phyloP scores from a whole-genome alignment of 2,888 invertebrate species.

The Leucozona laternaria region DNA sequence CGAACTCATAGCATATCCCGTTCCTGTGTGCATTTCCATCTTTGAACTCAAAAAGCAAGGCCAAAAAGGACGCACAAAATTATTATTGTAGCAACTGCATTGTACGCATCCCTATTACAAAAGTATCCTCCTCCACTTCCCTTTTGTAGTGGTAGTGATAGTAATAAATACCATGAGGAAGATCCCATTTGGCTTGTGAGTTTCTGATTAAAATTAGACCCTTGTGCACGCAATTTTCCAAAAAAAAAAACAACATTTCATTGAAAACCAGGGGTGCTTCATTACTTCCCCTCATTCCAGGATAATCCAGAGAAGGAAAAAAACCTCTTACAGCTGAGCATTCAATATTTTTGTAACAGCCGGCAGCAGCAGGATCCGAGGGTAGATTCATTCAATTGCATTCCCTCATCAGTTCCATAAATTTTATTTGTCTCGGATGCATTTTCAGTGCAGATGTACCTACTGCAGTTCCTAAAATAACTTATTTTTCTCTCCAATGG shows the following conservation, averaged over 20 bases:
- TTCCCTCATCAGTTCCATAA: constrained; percentile 37
- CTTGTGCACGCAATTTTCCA: constrained; percentile 64
- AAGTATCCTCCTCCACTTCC: constrained; percentile 66
- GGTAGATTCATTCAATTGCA: constrained; percentile 58
- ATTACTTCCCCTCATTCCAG: constrained; percentile 27
- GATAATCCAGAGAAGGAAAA: constrained; percentile 3
- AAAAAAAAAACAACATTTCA: constrained; percentile 27
- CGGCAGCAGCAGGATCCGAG: constrained; percentile 50
- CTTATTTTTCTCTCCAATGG: neutral
- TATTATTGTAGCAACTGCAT: constrained; percentile 23
- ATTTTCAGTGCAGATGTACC: constrained; percentile 63
- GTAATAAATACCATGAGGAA: constrained; percentile 38
- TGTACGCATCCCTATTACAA: constrained; percentile 56
- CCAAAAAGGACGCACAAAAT: constrained; percentile 35
- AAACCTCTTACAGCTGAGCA: constrained; percentile 40
- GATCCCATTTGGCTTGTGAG: constrained; percentile 64
- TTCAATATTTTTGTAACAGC: constrained; percentile 45
- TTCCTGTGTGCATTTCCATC: constrained; percentile 54
- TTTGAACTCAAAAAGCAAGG: constrained; percentile 1
- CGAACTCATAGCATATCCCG: constrained; percentile 46
- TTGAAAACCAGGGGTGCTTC: constrained; percentile 38
- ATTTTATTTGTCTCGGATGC: constrained; percentile 54
- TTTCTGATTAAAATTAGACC: constrained; percentile 61
- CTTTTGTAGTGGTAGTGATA: constrained; percentile 45
- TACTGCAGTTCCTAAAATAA: constrained; percentile 19